Base-by-base conservation (phyloP, 2,797 vertebrate genomes). In the Hapalemur alaotrensis region DNA sequence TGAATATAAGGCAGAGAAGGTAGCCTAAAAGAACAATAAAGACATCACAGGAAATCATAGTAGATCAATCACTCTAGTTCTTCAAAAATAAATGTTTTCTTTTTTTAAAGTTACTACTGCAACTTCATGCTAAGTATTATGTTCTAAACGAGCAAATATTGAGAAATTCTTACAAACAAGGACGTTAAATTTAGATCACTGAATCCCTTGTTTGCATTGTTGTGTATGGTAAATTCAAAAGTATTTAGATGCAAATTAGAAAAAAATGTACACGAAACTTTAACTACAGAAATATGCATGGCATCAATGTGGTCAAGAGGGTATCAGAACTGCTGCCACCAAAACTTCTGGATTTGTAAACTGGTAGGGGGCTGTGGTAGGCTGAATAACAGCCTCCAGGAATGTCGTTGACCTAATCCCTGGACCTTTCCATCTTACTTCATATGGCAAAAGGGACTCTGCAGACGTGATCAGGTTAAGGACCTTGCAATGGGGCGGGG, bases 21-120 rank as follows among this genome's bases (percentile, higher is more conserved):
- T 67, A 1, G 10, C 30, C 25, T 35, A 85, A 91, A 81, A 57
- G 63, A 70, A 57, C 50, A 82, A 32, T n/a, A 72, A 79, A 73
- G 32, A 52, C 18, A 20, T 80, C 86, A 63, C 14, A 89, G 43
- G 32, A 76, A 57, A 70, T 81, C 59, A n/a, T 30, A 93, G n/a
- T 30, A 93, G n/a, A 95, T 79, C 57, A 92, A 35, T 57, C 38
- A n/a, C 4, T 41, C 84, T 14, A 48, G 28, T 4, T 50, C 48
- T 82, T 95, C 82, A 79, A 89, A 76, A 89, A 61, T 50, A 92
- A 84, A 54, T 3, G 7, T 78, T 80, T 90, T 93, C 25, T 88
- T 88, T 38, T 8, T 80, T 50, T 89, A 20, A 93, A 50, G 35
- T 65, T 61, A 75, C 35, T 78, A 69, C 88, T n/a, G 6, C 63